Percentiles rank a stretch among this genome's conserved stretches.
Conservation (phyloP, 2,113 vertebrate species). For the Lepisosteus oculatus region DNA sequence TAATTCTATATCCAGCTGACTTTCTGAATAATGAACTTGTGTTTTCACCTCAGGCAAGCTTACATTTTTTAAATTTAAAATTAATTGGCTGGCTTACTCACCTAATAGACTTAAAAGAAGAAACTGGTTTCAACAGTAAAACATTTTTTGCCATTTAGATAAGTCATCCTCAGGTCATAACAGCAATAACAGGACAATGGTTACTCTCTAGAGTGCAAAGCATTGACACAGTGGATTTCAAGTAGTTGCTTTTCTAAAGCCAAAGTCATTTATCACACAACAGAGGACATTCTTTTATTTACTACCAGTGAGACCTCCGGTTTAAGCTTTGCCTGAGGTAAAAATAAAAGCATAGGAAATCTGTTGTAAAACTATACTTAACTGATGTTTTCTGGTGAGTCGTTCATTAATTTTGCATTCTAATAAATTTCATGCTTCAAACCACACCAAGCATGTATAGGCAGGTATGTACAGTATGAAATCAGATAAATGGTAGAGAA, state of each 20-base stretch:
- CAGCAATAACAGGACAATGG: slow-evolving; percentile 15
- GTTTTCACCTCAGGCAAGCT: no score
- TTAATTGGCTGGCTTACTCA: no score
- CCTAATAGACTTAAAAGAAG: no score
- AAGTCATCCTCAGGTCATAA: slow-evolving; percentile 11
- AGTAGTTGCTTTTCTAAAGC: slow-evolving; percentile 15
- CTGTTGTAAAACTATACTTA: slow-evolving; percentile 35
- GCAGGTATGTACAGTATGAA: slow-evolving; percentile 23
- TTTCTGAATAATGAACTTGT: no score
- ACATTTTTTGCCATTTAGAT: slow-evolving; percentile 7
- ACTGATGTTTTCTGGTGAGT: slow-evolving; percentile 30
- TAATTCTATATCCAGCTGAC: no score
- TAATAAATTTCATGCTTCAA: slow-evolving; percentile 7
- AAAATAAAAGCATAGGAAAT: slow-evolving; percentile 36
- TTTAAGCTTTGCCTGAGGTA: slow-evolving; percentile 24
- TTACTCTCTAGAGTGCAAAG: slow-evolving; percentile 26
- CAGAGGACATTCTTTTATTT: slow-evolving; percentile 35
- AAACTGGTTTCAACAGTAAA: not conserved
- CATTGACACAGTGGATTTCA: slow-evolving; percentile 19
- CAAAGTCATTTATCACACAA: slow-evolving; percentile 6
- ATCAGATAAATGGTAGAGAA: slow-evolving; percentile 17
- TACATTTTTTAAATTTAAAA: no score
- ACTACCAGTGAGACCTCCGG: slow-evolving; percentile 25
- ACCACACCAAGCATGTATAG: slow-evolving; percentile 13
- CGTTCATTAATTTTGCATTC: slow-evolving; percentile 13